Evolutionary conservation across 1,140 invertebrate genomes (phyloP).

Genomic region (Helicorthomorpha holstii): DNA sequence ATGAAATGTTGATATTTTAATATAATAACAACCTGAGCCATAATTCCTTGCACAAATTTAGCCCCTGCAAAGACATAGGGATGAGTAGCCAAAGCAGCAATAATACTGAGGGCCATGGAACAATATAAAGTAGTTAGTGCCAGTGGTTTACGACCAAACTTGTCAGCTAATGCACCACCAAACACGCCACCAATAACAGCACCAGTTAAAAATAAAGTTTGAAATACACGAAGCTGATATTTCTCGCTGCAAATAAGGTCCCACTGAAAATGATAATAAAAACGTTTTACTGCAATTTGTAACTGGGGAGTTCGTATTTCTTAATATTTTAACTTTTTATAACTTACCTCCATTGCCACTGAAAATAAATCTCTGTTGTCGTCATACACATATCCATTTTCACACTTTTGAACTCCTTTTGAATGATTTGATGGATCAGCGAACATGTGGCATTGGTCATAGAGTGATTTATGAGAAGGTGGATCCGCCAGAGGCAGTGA

Average conservation of each 20-base stretch:
- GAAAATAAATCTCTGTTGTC: conserved; percentile 16
- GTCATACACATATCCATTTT: conserved; percentile 20
- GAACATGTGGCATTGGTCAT: conserved; percentile 16
- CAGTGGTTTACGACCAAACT: conserved; percentile 30
- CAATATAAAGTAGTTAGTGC: conserved; percentile 32
- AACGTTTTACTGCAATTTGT: not conserved
- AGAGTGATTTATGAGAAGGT: not conserved
- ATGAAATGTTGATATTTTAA: not conserved
- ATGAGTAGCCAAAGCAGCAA: conserved; percentile 29
- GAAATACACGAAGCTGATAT: conserved; percentile 26
- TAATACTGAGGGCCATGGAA: conserved; percentile 30
- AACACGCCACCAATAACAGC: conserved; percentile 34
- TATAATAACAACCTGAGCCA: conserved; percentile 24
- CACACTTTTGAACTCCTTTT: conserved; percentile 16
- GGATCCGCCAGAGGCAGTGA: not conserved
- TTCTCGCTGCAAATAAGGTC: conserved; percentile 31
- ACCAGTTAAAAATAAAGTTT: conserved; percentile 31
- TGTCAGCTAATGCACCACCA: conserved; percentile 33
- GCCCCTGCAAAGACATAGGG: conserved; percentile 24
- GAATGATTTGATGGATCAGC: conserved; percentile 16
- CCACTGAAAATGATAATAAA: conserved; percentile 24
- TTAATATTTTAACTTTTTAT: not conserved
- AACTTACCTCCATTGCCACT: conserved; percentile 19
- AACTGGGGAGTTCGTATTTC: not conserved
- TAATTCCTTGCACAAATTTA: conserved; percentile 30